Evolutionary conservation across 2,797 vertebrate species (phyloP).

Genomic region (Salmo trutta): DNA sequence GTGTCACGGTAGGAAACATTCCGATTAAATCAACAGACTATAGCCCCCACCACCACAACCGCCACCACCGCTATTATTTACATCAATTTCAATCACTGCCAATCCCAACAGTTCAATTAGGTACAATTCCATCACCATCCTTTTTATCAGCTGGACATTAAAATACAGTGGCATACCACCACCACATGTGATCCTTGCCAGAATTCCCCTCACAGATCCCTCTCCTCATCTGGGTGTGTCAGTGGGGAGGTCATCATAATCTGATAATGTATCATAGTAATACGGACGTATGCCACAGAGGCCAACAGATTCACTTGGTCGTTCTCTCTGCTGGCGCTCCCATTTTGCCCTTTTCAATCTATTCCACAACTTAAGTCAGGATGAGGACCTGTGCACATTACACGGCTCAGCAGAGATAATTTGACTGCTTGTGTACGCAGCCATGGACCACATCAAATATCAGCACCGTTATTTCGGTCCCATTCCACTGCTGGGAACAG

Average conservation of each 20-base stretch:
- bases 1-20: constrained; percentile 43
- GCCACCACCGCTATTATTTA: constrained; percentile 18
- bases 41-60: constrained; percentile 20
- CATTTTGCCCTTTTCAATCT: constrained; percentile 64
- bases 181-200: constrained; percentile 9
- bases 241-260: constrained; percentile 55
- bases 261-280: constrained; percentile 47
- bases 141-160: constrained; percentile 18
- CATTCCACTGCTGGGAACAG: constrained; percentile 54
- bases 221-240: constrained; percentile 45
- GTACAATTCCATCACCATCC: constrained; percentile 21
- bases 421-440: constrained; percentile 50
- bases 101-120: constrained; percentile 35
- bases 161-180: background rate
- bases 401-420: constrained; percentile 54
- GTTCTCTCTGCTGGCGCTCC: constrained; percentile 43
- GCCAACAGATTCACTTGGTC: constrained; percentile 53
- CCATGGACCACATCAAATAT: constrained; percentile 67
- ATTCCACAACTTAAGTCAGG: constrained; percentile 57
- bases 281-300: constrained; percentile 36
- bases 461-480: constrained; percentile 68
- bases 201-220: constrained; percentile 21
- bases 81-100: constrained; percentile 16
- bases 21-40: constrained; percentile 34
- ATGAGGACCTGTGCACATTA: constrained; percentile 53